Evolutionary conservation across 1,140 invertebrate genomes (phyloP).

Genomic region (Microvelia longipes): DNA sequence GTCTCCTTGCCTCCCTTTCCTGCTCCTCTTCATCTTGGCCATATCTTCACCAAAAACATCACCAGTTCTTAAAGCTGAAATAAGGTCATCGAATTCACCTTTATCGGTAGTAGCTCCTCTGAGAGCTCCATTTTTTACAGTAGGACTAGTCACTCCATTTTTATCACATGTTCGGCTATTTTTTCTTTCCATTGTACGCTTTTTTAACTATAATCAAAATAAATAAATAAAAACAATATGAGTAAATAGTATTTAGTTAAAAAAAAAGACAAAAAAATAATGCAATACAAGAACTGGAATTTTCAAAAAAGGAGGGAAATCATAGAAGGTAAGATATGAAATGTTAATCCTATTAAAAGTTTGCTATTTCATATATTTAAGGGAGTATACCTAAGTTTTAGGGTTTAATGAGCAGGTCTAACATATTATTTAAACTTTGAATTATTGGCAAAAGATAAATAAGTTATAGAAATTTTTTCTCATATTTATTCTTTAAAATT

Average conservation of each 20-base stretch:
- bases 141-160: conserved; percentile 31
- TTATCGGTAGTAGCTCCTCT: conserved; percentile 35
- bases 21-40: conserved; percentile 71
- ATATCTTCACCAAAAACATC: conserved; percentile 96
- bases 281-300: no score
- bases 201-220: conserved; percentile 45
- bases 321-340: no score
- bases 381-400: no score
- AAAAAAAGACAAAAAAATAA: neutral
- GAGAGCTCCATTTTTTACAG: conserved; percentile 33
- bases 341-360: no score
- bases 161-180: conserved; percentile 39
- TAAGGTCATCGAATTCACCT: conserved; percentile 92
- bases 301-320: no score
- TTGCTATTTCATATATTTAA: no score
- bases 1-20: conserved; percentile 45
- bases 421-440: no score
- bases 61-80: conserved; percentile 85
- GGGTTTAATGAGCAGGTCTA: no score
- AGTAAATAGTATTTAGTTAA: neutral
- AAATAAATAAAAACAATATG: conserved; percentile 14
- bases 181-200: conserved; percentile 72
- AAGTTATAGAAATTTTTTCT: no score
- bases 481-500: no score
- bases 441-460: no score